phyloP scores from a whole-genome alignment of 2,888 invertebrate species.

The Polyploca ridens region DNA sequence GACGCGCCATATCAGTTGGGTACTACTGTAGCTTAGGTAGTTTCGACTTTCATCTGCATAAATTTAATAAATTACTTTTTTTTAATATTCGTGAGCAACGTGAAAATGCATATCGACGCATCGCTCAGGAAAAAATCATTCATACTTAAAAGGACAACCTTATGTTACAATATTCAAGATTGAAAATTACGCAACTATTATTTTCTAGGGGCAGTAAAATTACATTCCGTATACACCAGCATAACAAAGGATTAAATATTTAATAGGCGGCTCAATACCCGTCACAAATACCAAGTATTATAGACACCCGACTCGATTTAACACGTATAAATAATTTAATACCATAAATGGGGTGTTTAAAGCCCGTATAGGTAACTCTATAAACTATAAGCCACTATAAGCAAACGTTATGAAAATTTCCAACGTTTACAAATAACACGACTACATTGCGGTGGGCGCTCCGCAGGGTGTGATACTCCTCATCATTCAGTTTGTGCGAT shows the following conservation, averaged over 20 bases:
- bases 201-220: not conserved
- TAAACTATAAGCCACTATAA: not conserved
- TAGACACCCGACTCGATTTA: not conserved
- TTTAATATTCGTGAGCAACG: no score
- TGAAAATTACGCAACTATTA: not conserved
- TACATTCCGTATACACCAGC: not conserved
- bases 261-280: not conserved
- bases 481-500: slow-evolving; percentile 67
- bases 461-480: slow-evolving; percentile 15
- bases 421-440: slow-evolving; percentile 2
- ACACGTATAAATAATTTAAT: not conserved
- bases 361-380: not conserved
- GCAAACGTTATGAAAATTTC: slow-evolving; percentile 6
- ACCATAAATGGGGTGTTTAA: not conserved
- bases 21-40: no score
- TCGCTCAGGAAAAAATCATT: no score
- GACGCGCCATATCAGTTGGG: no score
- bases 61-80: no score
- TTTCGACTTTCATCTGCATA: no score
- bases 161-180: not conserved
- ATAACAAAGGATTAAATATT: not conserved
- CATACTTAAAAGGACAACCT: not conserved
- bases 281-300: not conserved
- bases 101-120: no score
- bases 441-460: slow-evolving; percentile 3